Conservation (phyloP, 2,888 invertebrate genomes). For the Nebria brevicollis region DNA sequence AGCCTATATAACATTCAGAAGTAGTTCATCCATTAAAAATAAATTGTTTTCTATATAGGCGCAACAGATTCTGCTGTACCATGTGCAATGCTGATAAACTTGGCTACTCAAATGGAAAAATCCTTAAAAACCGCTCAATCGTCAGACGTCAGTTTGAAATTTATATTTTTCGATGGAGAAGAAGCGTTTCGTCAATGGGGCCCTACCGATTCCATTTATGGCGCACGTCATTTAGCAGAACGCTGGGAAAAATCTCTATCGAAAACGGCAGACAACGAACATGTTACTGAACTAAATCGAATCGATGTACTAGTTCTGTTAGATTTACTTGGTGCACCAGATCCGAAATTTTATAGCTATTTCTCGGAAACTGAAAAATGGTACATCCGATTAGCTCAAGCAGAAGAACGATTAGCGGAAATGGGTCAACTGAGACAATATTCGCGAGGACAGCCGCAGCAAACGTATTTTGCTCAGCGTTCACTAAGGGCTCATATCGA, state of each 20-base stretch:
- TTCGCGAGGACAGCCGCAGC: constrained; percentile 66
- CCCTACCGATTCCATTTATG: constrained; percentile 91
- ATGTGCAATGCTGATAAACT: constrained; percentile 88
- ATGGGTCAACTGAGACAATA: constrained; percentile 69
- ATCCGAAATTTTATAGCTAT: constrained; percentile 87
- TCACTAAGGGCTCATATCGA: constrained; percentile 77
- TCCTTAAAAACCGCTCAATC: constrained; percentile 54
- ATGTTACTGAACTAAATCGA: constrained; percentile 56
- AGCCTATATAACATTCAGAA: no score
- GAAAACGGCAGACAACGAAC: constrained; percentile 49
- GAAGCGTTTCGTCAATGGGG: constrained; percentile 95
- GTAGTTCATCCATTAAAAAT: no score
- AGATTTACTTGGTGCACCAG: constrained; percentile 89
- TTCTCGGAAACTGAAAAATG: constrained; percentile 80
- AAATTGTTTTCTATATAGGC: constrained; percentile 62
- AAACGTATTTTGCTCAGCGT: constrained; percentile 74
- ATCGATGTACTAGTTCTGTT: constrained; percentile 85
- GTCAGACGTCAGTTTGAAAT: constrained; percentile 74
- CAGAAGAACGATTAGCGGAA: constrained; percentile 74
- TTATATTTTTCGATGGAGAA: constrained; percentile 98
- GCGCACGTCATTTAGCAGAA: constrained; percentile 88
- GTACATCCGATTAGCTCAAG: constrained; percentile 75
- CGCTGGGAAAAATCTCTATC: constrained; percentile 68
- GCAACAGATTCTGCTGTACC: constrained; percentile 98
- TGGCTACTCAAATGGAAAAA: constrained; percentile 70